Evolutionary conservation across 2,797 vertebrate genomes (phyloP), one percentile per base, ranked within the genome.

Genomic region (Hippopotamyrus pictus): DNA sequence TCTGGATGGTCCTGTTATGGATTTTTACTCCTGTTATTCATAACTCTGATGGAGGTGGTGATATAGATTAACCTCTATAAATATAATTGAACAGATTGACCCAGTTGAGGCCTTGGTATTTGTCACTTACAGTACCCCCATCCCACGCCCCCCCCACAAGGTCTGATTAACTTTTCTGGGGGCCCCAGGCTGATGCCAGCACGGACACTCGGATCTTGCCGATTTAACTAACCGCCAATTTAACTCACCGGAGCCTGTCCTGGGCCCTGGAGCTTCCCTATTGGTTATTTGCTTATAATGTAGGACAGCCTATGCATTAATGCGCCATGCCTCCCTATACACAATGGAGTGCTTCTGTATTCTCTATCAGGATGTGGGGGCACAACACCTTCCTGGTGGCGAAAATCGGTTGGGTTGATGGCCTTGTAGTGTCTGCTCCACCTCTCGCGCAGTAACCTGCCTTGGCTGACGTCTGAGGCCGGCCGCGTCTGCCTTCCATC

Each of bases 11-110:
- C 51, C 12, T 57, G 88, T 86, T 92, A 95, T 96, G 92, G 93
- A 94, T 93, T 92, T n/a, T 89, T 50, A 90, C 86, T 90, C 76
- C 91, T 91, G 91, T 90, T 69, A 90, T 92, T 83, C 69, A 79
- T 90, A 62, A 90, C 89, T 85, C 88, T 89, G 90, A 89, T 84
- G 83, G 83, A 17, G 50, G 19, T 59, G 3, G 59, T 9, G 3
- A 69, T 57, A n/a, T 53, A 57, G 6, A 41, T 37, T 19, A 90
- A 86, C 41, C 46, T 57, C 86, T 87, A 88, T 25, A 88, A 87
- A 90, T 73, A 91, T 91, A 93, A 92, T 95, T 90, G 90, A 86
- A 92, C 89, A 92, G 92, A 93, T 92, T 91, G 90, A 90, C 86
- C 90, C 89, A 59, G 90, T 91, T 91, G 89, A 91, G 90, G 83